Percentiles rank a stretch among this genome's conserved stretches.
These are phyloP conservation scores for Pseudopleuronectes americanus DNA, from an alignment of 2,797 vertebrate species.

Conservation along the genomic window DNA sequence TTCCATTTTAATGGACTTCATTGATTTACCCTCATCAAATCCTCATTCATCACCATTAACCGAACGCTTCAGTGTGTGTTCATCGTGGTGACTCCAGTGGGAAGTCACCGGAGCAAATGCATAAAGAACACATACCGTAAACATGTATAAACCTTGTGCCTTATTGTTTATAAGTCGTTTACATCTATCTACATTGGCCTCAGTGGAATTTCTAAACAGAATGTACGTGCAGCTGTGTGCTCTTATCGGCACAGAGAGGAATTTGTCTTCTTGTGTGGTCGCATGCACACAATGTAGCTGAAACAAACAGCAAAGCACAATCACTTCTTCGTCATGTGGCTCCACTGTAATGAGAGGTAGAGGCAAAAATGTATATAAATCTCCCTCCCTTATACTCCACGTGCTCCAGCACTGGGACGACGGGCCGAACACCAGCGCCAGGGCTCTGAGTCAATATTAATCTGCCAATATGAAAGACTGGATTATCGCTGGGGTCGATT, in stretches of 20 bases:
- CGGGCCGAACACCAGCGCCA: slow-evolving; percentile 54
- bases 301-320: slow-evolving; percentile 24
- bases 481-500: slow-evolving; percentile 71
- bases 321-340: slow-evolving; percentile 52
- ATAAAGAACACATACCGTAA: slow-evolving; percentile 31
- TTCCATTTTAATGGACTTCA: slow-evolving; percentile 70
- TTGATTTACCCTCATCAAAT: slow-evolving; percentile 75
- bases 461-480: slow-evolving; percentile 76
- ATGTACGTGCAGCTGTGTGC: slow-evolving; percentile 24
- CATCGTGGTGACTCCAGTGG: slow-evolving; percentile 31
- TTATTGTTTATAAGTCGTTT: slow-evolving; percentile 47
- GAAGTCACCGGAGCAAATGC: slow-evolving; percentile 37
- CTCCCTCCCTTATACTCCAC: slow-evolving; percentile 53
- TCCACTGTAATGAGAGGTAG: slow-evolving; percentile 45
- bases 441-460: slow-evolving; percentile 74
- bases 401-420: slow-evolving; percentile 62
- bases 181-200: slow-evolving; percentile 9
- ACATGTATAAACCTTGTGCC: slow-evolving; percentile 16
- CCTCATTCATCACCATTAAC: slow-evolving; percentile 67
- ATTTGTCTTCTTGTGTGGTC: too few species aligned
- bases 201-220: slow-evolving; percentile 27
- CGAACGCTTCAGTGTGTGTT: slow-evolving; percentile 35
- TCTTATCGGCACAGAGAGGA: too few species aligned
- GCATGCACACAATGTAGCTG: too few species aligned
- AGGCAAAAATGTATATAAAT: slow-evolving; percentile 63